phyloP scores from a whole-genome alignment of 2,797 vertebrate genomes.

The Eulemur albifrons region DNA sequence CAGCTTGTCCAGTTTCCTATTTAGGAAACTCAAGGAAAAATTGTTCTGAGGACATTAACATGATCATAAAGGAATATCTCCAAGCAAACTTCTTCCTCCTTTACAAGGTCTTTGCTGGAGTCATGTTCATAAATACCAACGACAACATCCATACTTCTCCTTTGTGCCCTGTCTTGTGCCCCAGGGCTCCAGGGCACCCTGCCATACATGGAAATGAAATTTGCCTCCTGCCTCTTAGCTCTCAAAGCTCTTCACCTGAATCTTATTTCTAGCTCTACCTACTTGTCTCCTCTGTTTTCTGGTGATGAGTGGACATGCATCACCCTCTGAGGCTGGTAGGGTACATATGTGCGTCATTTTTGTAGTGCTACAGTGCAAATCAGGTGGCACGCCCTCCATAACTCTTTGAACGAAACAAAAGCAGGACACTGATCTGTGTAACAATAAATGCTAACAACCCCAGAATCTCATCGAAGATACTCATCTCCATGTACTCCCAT shows the following conservation, averaged over 20 bases:
- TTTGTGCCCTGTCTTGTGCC: neutral
- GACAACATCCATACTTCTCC: neutral
- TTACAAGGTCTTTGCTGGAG: neutral
- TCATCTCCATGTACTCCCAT: neutral
- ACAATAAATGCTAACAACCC: neutral
- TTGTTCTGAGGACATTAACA: neutral
- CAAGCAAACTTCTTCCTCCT: neutral
- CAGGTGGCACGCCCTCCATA: neutral
- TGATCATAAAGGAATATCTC: neutral
- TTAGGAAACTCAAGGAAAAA: neutral
- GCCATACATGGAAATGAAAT: neutral
- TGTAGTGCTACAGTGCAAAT: neutral
- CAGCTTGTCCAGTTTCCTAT: neutral
- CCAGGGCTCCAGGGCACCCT: too few relatives aligned
- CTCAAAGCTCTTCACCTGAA: neutral
- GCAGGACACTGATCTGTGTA: neutral
- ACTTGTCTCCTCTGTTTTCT: neutral
- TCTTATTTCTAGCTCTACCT: neutral
- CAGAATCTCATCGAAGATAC: neutral
- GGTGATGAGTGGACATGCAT: neutral
- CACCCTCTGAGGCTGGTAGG: neutral
- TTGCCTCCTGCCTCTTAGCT: neutral
- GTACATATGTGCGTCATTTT: neutral
- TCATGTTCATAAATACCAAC: neutral
- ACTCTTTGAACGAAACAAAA: neutral